Percentiles rank a stretch among this genome's conserved stretches.
phyloP scores from a whole-genome alignment of 2,888 invertebrate species.

The Hypolimnas misippus region DNA sequence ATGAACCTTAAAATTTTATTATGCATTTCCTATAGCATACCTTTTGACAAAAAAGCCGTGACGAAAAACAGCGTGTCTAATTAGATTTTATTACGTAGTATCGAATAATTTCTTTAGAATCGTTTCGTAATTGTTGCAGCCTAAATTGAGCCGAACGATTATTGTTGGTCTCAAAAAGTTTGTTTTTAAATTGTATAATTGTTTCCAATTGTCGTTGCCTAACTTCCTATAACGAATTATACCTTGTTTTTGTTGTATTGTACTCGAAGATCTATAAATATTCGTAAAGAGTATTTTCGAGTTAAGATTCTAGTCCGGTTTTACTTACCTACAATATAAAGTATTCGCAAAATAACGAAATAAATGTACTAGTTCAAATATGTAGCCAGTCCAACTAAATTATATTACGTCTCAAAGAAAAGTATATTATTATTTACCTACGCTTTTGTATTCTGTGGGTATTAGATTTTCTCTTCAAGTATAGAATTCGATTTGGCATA shows the following conservation, averaged over 20 bases:
- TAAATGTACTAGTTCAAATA: too few relatives aligned
- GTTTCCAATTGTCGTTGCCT: constrained; percentile 56
- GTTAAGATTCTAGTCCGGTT: too few relatives aligned
- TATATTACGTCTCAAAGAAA: not conserved
- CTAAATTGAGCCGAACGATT: constrained; percentile 32
- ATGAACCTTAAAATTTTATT: constrained; percentile 13
- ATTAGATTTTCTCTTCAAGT: not conserved
- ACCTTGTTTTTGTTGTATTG: too few relatives aligned
- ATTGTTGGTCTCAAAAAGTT: constrained; percentile 25
- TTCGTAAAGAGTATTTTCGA: too few relatives aligned
- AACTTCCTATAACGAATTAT: constrained; percentile 50
- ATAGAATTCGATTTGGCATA: not conserved
- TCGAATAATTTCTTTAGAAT: constrained; percentile 32
- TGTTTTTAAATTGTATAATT: constrained; percentile 63
- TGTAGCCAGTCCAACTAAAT: too few relatives aligned
- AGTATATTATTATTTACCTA: too few relatives aligned
- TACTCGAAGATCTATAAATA: too few relatives aligned
- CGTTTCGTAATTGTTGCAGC: constrained; percentile 30
- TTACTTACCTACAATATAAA: not conserved
- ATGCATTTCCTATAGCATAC: constrained; percentile 19
- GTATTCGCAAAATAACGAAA: too few relatives aligned
- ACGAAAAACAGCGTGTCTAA: constrained; percentile 21
- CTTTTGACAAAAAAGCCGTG: constrained; percentile 13
- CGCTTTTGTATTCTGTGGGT: not conserved
- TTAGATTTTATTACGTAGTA: constrained; percentile 37